A percentile compares a stretch with the other conserved stretches of the same genome.
phyloP scores from a whole-genome alignment of 2,888 invertebrate genomes.

The Eupithecia pulchellata region DNA sequence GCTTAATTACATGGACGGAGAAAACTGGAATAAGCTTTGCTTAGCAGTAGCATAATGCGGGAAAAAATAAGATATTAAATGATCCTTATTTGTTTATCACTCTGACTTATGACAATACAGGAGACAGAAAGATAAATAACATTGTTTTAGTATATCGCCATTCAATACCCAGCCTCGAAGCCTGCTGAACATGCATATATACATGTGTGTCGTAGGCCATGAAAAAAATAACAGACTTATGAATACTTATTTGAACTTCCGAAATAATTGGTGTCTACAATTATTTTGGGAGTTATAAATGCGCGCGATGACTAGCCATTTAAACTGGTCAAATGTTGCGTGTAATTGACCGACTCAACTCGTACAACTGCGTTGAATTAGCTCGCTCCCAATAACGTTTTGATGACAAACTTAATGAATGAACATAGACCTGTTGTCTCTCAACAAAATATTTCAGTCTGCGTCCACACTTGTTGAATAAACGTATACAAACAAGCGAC shows the following conservation, averaged over 20 bases:
- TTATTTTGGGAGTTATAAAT: too few species aligned
- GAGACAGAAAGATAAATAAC: too few species aligned
- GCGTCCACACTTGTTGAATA: background rate
- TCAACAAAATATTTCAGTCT: background rate
- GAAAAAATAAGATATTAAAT: background rate
- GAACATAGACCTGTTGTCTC: background rate
- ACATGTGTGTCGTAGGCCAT: too few species aligned
- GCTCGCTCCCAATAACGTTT: background rate
- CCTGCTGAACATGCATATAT: too few species aligned
- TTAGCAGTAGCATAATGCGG: too few species aligned
- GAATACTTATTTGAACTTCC: too few species aligned
- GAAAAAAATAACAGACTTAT: too few species aligned
- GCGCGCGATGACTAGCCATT: conserved; percentile 40
- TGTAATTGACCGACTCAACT: conserved; percentile 27
- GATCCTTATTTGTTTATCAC: too few species aligned
- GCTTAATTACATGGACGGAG: background rate
- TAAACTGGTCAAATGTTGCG: conserved; percentile 33
- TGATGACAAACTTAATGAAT: background rate
- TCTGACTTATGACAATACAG: too few species aligned
- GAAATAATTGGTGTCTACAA: too few species aligned
- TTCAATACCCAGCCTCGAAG: too few species aligned
- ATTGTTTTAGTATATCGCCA: too few species aligned
- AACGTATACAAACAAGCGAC: background rate
- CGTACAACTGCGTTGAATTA: background rate
- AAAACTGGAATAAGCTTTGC: background rate